Base-by-base conservation (phyloP, 2,113 vertebrate species). In the Macaca fascicularis region DNA sequence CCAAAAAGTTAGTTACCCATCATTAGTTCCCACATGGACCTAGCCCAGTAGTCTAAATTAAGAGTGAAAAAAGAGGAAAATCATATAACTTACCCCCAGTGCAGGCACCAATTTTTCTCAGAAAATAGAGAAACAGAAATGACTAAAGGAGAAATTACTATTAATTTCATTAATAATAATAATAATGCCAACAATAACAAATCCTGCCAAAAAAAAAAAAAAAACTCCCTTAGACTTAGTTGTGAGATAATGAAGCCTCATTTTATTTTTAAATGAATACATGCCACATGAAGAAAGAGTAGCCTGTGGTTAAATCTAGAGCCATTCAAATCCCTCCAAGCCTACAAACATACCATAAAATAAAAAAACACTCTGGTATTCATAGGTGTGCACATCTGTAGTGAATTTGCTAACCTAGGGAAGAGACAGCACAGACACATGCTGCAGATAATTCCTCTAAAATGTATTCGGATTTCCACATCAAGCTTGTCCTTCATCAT, bases 181-280 rank as follows among this genome's bases (percentile, higher is more conserved):
- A 27, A 17, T 48, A 89, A 75, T 27, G 61, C 17, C 4, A 38
- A 76, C 8, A 95, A 43, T 40, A 69, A 78, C 52, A 95, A 93
- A 43, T 85, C 13, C 52, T 89, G 40, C 48, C 89, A 35, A 35
- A n/a, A 69, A 67, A 64, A 85, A 76, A 6, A 3, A 50, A 95
- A 69, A 89, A 92, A 92, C 19, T 52, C 43, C 59, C 61, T 67
- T 74, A 78, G 61, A 78, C 70, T 25, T 30, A 25, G 22, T 64
- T 93, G n/a, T 52, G n/a, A 90, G 10, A 72, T 45, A 94, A 94
- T 43, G 10, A 74, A 48, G 16, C 70, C n/a, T 67, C 59, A 89
- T 89, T 95, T 96, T 43, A 83, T 80, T 92, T 95, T 90, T 87
- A 76, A 96, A 92, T 80, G 27, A 95, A 96, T 81, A 89, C 40